Percentiles rank a stretch among this genome's conserved stretches.
phyloP scores from a whole-genome alignment of 2,888 invertebrate genomes.

The Philopedon plagiatum region DNA sequence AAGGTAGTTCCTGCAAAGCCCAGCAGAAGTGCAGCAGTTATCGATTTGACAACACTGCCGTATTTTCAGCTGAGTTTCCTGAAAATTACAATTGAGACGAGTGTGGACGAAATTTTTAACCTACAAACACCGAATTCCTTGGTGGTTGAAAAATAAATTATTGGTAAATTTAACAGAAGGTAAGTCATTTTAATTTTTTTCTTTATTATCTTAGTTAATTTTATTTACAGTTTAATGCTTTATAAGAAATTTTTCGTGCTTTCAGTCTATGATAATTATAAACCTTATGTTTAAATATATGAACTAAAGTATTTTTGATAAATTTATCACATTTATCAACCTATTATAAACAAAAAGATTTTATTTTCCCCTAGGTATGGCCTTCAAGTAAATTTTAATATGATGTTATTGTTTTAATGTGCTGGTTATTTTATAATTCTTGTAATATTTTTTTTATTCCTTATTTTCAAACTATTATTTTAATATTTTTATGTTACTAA shows the following conservation, averaged over 20 bases:
- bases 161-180: neutral
- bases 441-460: too few species aligned
- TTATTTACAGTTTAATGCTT: neutral
- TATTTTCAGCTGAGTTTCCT: constrained; percentile 39
- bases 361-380: too few species aligned
- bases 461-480: too few species aligned
- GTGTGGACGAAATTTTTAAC: constrained; percentile 24
- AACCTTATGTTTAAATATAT: too few species aligned
- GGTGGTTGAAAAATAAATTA: neutral
- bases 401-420: too few species aligned
- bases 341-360: too few species aligned
- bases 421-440: too few species aligned
- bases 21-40: constrained; percentile 48
- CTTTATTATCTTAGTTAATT: neutral
- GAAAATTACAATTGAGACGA: constrained; percentile 16
- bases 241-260: neutral
- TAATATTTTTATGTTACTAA: too few species aligned
- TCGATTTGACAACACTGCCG: constrained; percentile 48
- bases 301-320: too few species aligned
- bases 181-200: constrained; percentile 1
- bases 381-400: too few species aligned
- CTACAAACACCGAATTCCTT: constrained; percentile 14
- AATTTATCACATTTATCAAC: too few species aligned
- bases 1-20: constrained; percentile 46
- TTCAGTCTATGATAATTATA: too few species aligned